These are phyloP conservation scores for Oriolus oriolus DNA, from an alignment of 2,113 vertebrate genomes.

Conservation along the genomic window DNA sequence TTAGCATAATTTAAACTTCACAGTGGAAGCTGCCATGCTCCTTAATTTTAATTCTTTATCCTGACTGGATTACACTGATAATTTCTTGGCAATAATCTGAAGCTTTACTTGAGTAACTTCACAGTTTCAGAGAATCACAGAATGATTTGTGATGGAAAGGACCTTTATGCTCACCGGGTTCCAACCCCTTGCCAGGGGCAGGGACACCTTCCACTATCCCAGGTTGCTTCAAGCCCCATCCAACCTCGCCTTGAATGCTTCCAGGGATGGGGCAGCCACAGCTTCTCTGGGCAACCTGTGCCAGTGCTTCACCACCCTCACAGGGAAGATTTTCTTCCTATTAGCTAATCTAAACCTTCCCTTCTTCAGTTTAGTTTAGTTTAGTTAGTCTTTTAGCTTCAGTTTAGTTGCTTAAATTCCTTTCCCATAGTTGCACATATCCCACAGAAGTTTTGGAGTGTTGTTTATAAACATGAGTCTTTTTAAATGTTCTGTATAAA, in stretches of 20 bases:
- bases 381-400: not conserved
- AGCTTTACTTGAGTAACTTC: not conserved
- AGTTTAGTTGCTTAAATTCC: not conserved
- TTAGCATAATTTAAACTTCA: not conserved
- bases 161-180: not conserved
- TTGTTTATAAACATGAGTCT: rapidly evolving
- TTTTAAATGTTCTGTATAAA: rapidly evolving
- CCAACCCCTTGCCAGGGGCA: not conserved
- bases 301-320: not conserved
- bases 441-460: no score
- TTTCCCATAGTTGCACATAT: rapidly evolving
- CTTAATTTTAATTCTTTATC: not conserved
- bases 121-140: not conserved
- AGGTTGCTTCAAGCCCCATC: not conserved
- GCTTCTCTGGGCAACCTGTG: not conserved
- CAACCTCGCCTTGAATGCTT: rapidly evolving
- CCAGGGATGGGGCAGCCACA: not conserved
- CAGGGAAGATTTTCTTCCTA: not conserved
- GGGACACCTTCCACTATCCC: rapidly evolving
- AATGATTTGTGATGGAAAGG: not conserved
- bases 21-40: not conserved
- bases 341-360: not conserved
- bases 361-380: not conserved
- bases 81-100: not conserved
- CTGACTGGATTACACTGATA: not conserved